These are phyloP conservation scores for Heliconius himera DNA, from an alignment of 1,140 invertebrate species.

Conservation along the genomic window DNA sequence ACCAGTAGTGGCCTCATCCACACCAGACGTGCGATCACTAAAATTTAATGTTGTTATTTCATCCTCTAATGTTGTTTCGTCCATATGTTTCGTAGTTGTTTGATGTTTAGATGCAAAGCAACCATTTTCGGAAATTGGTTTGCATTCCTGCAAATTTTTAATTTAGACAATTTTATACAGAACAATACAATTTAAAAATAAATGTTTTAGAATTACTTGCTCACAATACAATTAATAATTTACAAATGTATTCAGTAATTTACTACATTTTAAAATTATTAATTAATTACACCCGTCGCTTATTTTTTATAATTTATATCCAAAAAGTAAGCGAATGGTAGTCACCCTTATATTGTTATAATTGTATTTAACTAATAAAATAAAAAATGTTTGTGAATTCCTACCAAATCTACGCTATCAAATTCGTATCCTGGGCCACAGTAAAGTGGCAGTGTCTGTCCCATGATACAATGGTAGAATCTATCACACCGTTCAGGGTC, in stretches of 20 bases:
- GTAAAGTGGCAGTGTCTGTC: not conserved
- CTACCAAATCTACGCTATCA: conserved; percentile 16
- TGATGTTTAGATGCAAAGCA: conserved; percentile 9
- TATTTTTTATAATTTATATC: too few species aligned
- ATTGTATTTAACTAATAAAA: too few species aligned
- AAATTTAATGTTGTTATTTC: not conserved
- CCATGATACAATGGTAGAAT: conserved; percentile 18
- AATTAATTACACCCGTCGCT: too few species aligned
- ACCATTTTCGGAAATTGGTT: not conserved
- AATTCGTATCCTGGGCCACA: conserved; percentile 23
- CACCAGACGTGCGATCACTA: not conserved
- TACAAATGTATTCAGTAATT: too few species aligned
- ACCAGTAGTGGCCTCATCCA: not conserved
- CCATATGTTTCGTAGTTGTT: conserved; percentile 10
- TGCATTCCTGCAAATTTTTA: not conserved
- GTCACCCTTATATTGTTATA: too few species aligned
- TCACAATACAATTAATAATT: not conserved
- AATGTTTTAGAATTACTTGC: not conserved
- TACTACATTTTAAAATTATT: too few species aligned
- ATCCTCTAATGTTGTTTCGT: not conserved
- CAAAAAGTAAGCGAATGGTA: too few species aligned
- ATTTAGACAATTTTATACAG: not conserved
- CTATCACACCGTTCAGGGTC: conserved; percentile 23
- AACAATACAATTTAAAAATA: not conserved
- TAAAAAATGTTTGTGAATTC: not conserved